These are phyloP conservation scores for Caranx ignobilis DNA, from an alignment of 2,113 vertebrate species.

Conservation along the genomic window DNA sequence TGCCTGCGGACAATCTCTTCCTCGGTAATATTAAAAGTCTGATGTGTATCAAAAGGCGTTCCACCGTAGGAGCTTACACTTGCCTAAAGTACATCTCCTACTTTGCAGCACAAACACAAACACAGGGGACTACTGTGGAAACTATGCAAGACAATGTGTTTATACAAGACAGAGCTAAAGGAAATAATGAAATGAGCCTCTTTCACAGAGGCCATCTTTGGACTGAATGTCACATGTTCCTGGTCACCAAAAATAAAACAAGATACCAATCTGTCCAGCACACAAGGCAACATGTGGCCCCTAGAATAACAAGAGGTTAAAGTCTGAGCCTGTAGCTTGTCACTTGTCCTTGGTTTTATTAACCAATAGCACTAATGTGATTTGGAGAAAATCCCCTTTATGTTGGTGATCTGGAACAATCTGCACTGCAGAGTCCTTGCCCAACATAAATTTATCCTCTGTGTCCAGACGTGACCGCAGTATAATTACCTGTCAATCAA, in stretches of 20 bases:
- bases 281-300: conserved; percentile 13
- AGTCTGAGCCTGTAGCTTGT: conserved; percentile 17
- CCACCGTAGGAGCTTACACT: conserved; percentile 11
- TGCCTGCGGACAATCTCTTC: conserved; percentile 6
- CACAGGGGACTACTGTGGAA: not conserved
- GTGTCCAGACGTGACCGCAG: conserved; percentile 44
- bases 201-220: not conserved
- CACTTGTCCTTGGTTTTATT: conserved; percentile 53
- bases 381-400: conserved; percentile 71
- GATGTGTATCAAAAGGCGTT: conserved; percentile 9
- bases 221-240: conserved; percentile 35
- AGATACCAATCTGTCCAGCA: conserved; percentile 11
- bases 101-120: conserved; percentile 3
- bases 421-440: conserved; percentile 46
- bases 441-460: conserved; percentile 48
- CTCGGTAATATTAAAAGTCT: not conserved
- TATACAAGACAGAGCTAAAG: conserved; percentile 17
- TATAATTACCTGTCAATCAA: conserved; percentile 73
- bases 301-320: conserved; percentile 45
- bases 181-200: not conserved
- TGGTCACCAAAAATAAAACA: conserved; percentile 16
- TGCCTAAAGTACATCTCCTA: not conserved
- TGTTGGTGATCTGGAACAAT: conserved; percentile 47
- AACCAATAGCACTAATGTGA: conserved; percentile 64
- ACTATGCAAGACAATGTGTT: not conserved